Evolutionary conservation across 1,140 invertebrate species (phyloP), one percentile per base, ranked within the genome.

Genomic region (Copidosoma floridanum): DNA sequence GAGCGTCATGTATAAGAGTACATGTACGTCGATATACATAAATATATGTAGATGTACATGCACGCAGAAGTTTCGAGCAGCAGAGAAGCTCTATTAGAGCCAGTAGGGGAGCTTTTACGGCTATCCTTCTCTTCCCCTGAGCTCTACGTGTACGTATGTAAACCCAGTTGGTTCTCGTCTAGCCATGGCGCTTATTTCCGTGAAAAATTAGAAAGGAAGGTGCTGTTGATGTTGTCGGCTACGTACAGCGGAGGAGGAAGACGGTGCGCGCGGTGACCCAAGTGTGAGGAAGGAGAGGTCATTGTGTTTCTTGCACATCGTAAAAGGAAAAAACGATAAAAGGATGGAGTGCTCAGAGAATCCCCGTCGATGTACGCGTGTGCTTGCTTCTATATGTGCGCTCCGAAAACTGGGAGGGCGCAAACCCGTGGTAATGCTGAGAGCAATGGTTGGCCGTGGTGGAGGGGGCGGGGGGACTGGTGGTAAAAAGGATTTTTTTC

Each of bases 171-270:
- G 59, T 48, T 57, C 29, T n/a, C 53, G 26, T 46, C 48, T 52
- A 40, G 43, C 18, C 41, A n/a, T 57, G 51, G 55, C 63, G 58
- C 63, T 64, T 61, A 64, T 64, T 53, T 60, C 48, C 48, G 48
- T 54, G 62, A 35, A 44, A 57, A 38, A 57, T 47, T 47, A 60
- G 41, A 20, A 16, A 35, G 37, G 53, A 44, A 35, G 7, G 37
- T n/a, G 32, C 21, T 23, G 43, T n/a, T n/a, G 35, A 29, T 38
- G 50, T 8, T 40, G 38, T 5, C 37, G 20, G 26, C 35, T 29
- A 29, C 27, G 50, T 8, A 40, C 21, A 48, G 23, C 50, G 40
- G 44, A 16, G 23, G 44, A 18, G 20, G 37, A 41, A 21, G 21
- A 32, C 10, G 26, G n/a, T 11, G 14, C 18, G 37, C n/a, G 26